Percentiles rank a stretch among this genome's conserved stretches.
These are phyloP conservation scores for Euplexia lucipara DNA, from an alignment of 2,888 invertebrate species.

Conservation along the genomic window DNA sequence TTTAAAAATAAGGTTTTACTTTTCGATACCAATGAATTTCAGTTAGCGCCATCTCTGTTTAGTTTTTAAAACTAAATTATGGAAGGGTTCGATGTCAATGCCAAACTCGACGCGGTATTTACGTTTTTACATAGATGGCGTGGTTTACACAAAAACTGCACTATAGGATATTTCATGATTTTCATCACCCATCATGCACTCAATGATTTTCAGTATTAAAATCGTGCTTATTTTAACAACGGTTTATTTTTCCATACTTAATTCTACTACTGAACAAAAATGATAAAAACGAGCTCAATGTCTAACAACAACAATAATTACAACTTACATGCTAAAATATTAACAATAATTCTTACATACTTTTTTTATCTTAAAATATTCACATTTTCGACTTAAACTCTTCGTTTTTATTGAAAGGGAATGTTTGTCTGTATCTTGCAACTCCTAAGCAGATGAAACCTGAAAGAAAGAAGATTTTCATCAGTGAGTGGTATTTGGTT, in stretches of 20 bases:
- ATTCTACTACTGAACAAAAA: constrained; percentile 17
- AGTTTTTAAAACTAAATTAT: not conserved
- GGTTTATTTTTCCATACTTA: constrained; percentile 23
- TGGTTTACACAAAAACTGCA: not conserved
- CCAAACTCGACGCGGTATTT: not conserved
- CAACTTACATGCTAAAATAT: constrained; percentile 30
- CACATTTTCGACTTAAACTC: constrained; percentile 55
- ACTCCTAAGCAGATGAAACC: constrained; percentile 91
- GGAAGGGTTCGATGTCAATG: not conserved
- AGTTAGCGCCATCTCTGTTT: constrained; percentile 15
- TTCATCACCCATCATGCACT: no score
- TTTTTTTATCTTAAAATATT: constrained; percentile 6
- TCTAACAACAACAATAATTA: constrained; percentile 36
- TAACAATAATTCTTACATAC: constrained; percentile 20
- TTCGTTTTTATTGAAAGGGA: constrained; percentile 86
- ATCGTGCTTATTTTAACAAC: not conserved
- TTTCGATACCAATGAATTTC: not conserved
- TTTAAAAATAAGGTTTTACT: no score
- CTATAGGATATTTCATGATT: no score
- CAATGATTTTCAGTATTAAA: not conserved
- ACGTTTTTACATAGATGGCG: constrained; percentile 27
- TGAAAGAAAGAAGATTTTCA: no score
- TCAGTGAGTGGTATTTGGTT: no score
- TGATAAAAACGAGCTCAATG: constrained; percentile 14
- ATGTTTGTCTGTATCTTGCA: constrained; percentile 88